Evolutionary conservation across 92 coral and sea anemone genomes (phyloP), one percentile per base, ranked within the genome.

Genomic region (Hydrozoanthus gracilis): DNA sequence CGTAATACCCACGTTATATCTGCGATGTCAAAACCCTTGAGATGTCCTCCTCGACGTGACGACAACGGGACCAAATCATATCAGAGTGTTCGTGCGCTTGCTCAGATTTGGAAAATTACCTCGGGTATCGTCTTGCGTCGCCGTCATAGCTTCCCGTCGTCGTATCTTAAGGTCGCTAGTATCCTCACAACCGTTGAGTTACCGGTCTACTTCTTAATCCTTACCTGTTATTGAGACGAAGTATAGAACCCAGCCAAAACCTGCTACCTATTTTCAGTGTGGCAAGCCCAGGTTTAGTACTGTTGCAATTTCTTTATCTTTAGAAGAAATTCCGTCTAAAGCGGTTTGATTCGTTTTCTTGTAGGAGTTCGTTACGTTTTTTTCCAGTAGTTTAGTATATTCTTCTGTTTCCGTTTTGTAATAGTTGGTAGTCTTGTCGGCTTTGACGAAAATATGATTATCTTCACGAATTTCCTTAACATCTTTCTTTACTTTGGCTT

Each of bases 11-110:
- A 76, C 86, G 92, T 89, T 83, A 49, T 48, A 88, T 66, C 66
- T 66, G 76, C 76, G 88, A 83, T 84, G 91, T 72, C 88, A 76
- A 84, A 88, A 50, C 88, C 67, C 75, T 69, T 45, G 72, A 89
- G 62, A 83, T 83, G 85, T 88, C 91, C 84, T 88, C 76, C 83
- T 83, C 91, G 88, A 88, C 84, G 78, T 62, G 77, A 51, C 79
- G 17, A 70, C 15, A 84, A 83, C 84, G 76, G 91, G 78, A 12
- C 70, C 65, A 87, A 58, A 51, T 15, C 86, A 65, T 56, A 5
- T 20, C 11, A 20, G 56, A 79, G 77, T 70, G 65, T 55, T 88
- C 50, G 51, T 88, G 91, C 76, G 91, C 91, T 82, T 83, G 91
- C 91, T 39, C 68, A 27, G 51, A 80, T n/a, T 66, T 80, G 73